A percentile compares a stretch with the other conserved stretches of the same genome.
phyloP scores from a whole-genome alignment of 2,797 vertebrate species.

The Trematocara caparti region DNA sequence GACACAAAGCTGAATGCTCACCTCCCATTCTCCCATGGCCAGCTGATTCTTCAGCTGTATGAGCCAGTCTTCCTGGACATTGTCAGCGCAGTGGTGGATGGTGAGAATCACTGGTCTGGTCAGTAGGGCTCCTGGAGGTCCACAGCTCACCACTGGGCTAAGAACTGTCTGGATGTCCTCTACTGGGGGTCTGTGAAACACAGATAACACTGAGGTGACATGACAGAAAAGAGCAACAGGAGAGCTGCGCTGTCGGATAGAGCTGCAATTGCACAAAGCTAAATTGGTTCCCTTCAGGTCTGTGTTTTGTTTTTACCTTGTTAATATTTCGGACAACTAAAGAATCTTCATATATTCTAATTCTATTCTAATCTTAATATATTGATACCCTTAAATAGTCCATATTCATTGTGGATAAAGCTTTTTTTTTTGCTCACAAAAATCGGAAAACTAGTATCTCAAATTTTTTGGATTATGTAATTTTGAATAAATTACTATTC shows the following conservation, averaged over 20 bases:
- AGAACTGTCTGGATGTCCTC: conserved; percentile 90
- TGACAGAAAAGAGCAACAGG: not conserved
- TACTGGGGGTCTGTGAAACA: conserved; percentile 79
- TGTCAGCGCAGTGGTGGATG: conserved; percentile 90
- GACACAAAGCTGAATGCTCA: conserved; percentile 47
- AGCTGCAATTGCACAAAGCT: not conserved
- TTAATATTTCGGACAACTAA: not conserved
- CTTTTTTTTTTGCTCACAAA: not conserved
- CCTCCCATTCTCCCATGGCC: conserved; percentile 91
- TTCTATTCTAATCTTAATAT: not conserved
- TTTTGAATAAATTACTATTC: not conserved
- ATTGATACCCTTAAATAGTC: not conserved
- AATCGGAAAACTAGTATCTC: not conserved
- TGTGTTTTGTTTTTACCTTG: not conserved
- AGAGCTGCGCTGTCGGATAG: not conserved
- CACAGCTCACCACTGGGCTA: conserved; percentile 93
- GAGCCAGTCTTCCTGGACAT: conserved; percentile 89
- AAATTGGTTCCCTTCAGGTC: not conserved
- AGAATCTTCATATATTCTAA: not conserved
- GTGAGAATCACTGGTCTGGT: conserved; percentile 90
- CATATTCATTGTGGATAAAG: not conserved
- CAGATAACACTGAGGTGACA: conserved; percentile 30
- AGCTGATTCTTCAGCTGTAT: conserved; percentile 90
- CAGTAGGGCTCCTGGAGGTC: conserved; percentile 87
- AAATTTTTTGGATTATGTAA: not conserved